Base-by-base conservation (phyloP, 2,113 vertebrate genomes). In the Toxostoma redivivum region DNA sequence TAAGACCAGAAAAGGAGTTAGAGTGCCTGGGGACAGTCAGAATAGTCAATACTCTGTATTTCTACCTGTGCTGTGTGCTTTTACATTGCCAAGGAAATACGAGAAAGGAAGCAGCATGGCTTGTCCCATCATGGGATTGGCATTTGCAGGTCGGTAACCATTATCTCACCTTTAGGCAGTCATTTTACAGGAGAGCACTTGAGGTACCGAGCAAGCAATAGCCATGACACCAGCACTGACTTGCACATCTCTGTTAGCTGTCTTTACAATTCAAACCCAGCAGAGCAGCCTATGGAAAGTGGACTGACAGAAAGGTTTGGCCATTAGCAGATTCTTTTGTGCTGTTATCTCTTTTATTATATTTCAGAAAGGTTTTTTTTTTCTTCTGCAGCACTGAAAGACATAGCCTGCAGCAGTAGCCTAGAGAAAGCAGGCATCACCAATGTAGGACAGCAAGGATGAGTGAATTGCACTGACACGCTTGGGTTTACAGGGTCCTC, bases 281-380 rank as follows among this genome's bases (percentile, higher is more conserved):
- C 23, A 81, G 40, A 91, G 30, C 23, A 74, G 47, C 40, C 85
- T 72, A 37, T 78, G 61, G 51, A 57, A 85, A 81, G 50, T 25
- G 5, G 70, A 44, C 64, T 84, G 79, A 70, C 56, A 86, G 56
- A 91, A 86, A 57, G 33, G 20, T 73, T 85, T 94, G 77, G 57
- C 88, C 83, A 94, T 95, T 96, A 95, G 76, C 45, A 54, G 47
- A 33, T 5, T 54, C 88, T 78, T 93, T 94, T 89, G 67, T 90
- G 35, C 25, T 80, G 28, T 58, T 92, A 73, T 58, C 11, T 58
- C 71, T 72, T 93, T 85, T 71, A 83, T 74, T 81, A 65, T 40
- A 14, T 73, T 85, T 81, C 42, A 85, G 81, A 87, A 87, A 65
- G 24, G 14, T 0, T 24, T 20, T 45, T 20, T 20, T 47, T 30